Evolutionary conservation across 2,888 invertebrate species (phyloP).

Genomic region (Polietes domitor): DNA sequence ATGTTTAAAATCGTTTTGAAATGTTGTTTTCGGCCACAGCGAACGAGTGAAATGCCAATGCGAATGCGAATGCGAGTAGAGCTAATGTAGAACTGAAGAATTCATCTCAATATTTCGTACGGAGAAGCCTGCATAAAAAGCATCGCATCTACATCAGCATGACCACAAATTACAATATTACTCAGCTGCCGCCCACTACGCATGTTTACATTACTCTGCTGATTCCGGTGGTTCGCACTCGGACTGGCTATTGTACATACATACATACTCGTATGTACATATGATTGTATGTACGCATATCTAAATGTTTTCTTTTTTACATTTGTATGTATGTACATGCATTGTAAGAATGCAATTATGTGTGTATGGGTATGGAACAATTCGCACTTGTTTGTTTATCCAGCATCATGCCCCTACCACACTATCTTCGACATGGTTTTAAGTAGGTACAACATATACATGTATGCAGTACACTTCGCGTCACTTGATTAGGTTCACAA

Average conservation of each 20-base stretch:
- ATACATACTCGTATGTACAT: no score
- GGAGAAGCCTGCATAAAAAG: background rate
- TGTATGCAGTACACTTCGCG: no score
- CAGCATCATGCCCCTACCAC: background rate
- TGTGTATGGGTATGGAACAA: background rate
- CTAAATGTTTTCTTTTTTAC: no score
- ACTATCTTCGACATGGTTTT: background rate
- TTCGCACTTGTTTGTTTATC: constrained; percentile 9
- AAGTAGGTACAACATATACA: background rate
- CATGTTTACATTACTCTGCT: background rate
- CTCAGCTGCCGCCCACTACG: constrained; percentile 10
- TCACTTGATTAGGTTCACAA: no score
- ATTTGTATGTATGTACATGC: background rate
- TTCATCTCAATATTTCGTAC: background rate
- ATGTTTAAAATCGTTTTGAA: background rate
- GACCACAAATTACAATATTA: background rate
- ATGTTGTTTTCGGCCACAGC: background rate
- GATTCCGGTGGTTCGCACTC: background rate
- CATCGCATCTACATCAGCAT: background rate
- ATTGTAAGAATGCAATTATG: background rate
- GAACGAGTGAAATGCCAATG: background rate
- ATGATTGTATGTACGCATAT: background rate
- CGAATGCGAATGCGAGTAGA: constrained; percentile 20
- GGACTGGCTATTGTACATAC: background rate
- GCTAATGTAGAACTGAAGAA: constrained; percentile 49